Percentiles rank a stretch among this genome's conserved stretches.
phyloP scores from a whole-genome alignment of 2,888 invertebrate genomes.

The Harmothoe impar region DNA sequence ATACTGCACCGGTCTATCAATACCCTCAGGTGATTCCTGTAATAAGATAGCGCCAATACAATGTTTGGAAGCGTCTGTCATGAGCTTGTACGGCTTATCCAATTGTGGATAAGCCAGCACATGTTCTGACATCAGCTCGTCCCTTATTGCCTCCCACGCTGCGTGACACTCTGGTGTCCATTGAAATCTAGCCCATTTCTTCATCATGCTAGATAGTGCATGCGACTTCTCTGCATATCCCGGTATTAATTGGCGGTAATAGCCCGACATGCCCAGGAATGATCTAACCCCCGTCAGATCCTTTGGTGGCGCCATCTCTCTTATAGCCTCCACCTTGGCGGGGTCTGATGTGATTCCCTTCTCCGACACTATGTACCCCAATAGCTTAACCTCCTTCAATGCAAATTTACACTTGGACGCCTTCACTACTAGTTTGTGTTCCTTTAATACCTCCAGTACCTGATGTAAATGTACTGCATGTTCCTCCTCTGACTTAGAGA shows the following conservation, averaged over 20 bases:
- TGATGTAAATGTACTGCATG: not conserved
- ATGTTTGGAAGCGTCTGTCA: slow-evolving; percentile 69
- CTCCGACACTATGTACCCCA: not conserved
- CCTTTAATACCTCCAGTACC: not conserved
- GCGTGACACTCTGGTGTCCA: not conserved
- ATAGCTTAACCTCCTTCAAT: not conserved
- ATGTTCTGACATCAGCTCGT: slow-evolving; percentile 66
- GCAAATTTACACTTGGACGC: not conserved
- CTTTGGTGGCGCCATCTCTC: not conserved
- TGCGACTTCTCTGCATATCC: not conserved
- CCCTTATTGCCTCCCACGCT: slow-evolving; percentile 61
- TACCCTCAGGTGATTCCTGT: slow-evolving; percentile 62
- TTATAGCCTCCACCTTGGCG: not conserved
- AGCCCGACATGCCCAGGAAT: slow-evolving; percentile 28
- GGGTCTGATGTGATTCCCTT: not conserved
- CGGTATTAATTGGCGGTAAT: not conserved
- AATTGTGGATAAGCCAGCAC: slow-evolving; percentile 72
- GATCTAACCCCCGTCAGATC: not conserved
- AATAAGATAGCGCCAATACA: slow-evolving; percentile 70
- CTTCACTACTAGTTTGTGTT: not conserved
- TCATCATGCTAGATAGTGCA: not conserved
- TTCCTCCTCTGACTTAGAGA: not conserved
- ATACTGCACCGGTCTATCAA: slow-evolving; percentile 44
- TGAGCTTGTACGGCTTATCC: slow-evolving; percentile 68
- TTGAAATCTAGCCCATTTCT: not conserved